Evolutionary conservation across 1,140 invertebrate species (phyloP), one percentile per base, ranked within the genome.

Genomic region (Drosophila elegans): DNA sequence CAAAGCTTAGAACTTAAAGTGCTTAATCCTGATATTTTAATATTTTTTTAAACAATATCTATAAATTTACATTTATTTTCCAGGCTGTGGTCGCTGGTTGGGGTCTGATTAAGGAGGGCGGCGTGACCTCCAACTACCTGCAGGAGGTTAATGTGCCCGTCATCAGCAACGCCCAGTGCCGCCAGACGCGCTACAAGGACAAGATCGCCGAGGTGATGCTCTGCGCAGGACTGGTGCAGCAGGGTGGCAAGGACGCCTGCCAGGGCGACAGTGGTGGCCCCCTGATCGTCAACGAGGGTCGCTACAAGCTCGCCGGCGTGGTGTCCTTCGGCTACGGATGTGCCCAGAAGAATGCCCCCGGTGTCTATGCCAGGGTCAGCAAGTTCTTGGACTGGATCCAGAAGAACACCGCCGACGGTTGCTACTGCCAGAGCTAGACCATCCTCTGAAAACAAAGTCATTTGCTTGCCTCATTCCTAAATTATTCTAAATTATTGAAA

Each of bases 231-330:
- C 96, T 97, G 80, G 95, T 96, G 5, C 95, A 97, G 82, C 95
- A 97, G 75, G 97, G 97, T 4, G 97, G 97, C 6, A 97, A 97
- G 67, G 97, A 98, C 85, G 97, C 97, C 45, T 98, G 97, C 91
- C 97, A 98, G 94, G 96, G 88, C 4, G 88, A 92, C 49, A 91
- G 79, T 53, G 90, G 90, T 21, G 90, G 90, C n/a, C 90, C 90
- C 0, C 34, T 91, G 64, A 91, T 92, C 66, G 80, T 91, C 52
- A 76, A 88, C 64, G 84, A 90, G 34, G 88, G 79, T 29, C 82
- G 84, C 53, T 92, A 66, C 49, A 90, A 92, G 48, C 81, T 92
- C 21, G 93, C 97, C 4, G 90, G 96, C 2, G 93, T 97, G 0
- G 96, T 97, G 0, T 97, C 96, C 11, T 97, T 95, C 74, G 96